Base-by-base conservation (phyloP, 2,797 vertebrate genomes). In the Avahi laniger region DNA sequence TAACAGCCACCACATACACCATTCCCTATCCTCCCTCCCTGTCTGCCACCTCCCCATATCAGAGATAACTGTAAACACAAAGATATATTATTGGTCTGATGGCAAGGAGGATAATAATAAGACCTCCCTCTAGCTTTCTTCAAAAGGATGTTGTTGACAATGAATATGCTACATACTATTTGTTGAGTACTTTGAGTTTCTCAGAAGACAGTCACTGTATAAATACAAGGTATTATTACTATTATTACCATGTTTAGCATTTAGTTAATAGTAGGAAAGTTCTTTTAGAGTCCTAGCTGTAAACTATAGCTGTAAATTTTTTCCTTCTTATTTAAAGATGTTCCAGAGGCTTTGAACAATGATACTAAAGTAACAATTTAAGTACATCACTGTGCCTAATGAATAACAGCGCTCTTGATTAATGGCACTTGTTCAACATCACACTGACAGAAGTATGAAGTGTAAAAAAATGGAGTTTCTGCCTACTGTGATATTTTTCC, bases 321-420 rank as follows among this genome's bases (percentile, higher is more conserved):
- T 81, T 91, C 83, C 89, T 57, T 94, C 33, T 69, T 96, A 84
- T 78, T 91, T 89, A 96, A 95, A 97, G 89, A 93, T 97, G 20
- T 93, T 98, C 46, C 79, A 96, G 75, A 65, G 63, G 15, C 85
- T 98, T 96, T 96, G 96, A 98, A 98, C 96, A 98, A 96, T 81
- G 95, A 94, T 94, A 92, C 79, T 91, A 65, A 94, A 98, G 98
- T 96, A 98, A 98, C 84, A 97, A 96, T 98, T 98, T 92, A 98
- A 98, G 97, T 97, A 93, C 84, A 95, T 97, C 81, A 61, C 85
- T 91, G 89, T 96, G 91, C 83, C 87, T 98, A 98, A 98, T 97
- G 97, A 98, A 97, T 97, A 98, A 94, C 94, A 97, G 85, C 88
- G 67, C 35, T 94, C 96, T 97, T 98, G 96, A 98, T 98, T 98